phyloP scores from a whole-genome alignment of 2,888 invertebrate species.

The Chloroclysta siterata region DNA sequence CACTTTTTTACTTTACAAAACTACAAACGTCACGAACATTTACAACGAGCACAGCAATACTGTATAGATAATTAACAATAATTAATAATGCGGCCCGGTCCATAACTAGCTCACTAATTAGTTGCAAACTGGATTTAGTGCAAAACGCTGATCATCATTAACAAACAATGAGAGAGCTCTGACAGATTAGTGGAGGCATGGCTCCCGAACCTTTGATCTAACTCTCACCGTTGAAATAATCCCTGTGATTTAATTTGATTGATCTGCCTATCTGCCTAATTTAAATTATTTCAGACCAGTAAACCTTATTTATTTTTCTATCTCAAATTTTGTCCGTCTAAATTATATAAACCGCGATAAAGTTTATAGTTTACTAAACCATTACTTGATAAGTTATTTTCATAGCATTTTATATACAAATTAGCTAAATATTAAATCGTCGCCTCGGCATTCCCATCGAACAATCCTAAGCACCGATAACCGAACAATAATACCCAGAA shows the following conservation, averaged over 20 bases:
- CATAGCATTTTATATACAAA: neutral
- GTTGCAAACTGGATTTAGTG: conserved; percentile 8
- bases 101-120: conserved; percentile 10
- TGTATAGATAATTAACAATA: neutral
- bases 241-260: no score
- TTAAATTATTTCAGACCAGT: no score
- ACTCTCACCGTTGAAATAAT: no score
- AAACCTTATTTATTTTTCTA: no score
- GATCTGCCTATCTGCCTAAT: no score
- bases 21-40: no score
- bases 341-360: no score
- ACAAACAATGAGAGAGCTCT: neutral
- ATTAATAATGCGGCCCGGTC: conserved; percentile 7
- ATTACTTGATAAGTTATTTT: no score
- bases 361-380: no score
- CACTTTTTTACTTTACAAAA: no score
- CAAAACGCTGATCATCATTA: conserved; percentile 4
- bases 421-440: neutral
- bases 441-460: neutral
- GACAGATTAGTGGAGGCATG: neutral
- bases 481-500: conserved; percentile 19
- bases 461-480: conserved; percentile 4
- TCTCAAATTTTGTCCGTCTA: no score
- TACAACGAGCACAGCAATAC: neutral
- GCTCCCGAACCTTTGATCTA: neutral